Conservation (phyloP, 2,797 vertebrate genomes). For the Centroberyx gerrardi region DNA sequence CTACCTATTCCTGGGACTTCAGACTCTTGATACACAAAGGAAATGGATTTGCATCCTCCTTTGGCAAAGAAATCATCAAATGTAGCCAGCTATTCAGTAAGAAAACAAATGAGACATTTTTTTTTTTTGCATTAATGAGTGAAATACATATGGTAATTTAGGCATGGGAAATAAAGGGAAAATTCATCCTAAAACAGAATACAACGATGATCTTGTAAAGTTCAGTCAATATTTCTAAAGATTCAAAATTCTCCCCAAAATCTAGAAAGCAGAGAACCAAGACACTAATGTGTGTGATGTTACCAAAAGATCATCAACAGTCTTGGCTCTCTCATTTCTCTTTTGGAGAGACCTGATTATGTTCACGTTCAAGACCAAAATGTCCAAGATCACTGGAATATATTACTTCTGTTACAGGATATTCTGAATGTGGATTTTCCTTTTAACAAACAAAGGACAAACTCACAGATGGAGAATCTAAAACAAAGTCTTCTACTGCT, state of each 20-base stretch:
- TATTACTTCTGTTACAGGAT: background rate
- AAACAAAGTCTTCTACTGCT: constrained; percentile 86
- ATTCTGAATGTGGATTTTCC: background rate
- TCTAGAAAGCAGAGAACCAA: background rate
- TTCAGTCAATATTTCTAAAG: background rate
- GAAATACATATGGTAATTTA: background rate
- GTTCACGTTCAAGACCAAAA: background rate
- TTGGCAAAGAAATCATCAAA: constrained; percentile 86
- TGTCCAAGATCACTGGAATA: background rate
- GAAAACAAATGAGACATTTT: constrained; percentile 4
- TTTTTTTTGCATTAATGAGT: background rate
- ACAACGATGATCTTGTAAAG: no score
- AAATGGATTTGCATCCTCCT: constrained; percentile 83
- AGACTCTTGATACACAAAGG: constrained; percentile 88
- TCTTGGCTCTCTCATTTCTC: background rate
- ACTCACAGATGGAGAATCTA: constrained; percentile 88
- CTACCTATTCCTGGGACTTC: constrained; percentile 85
- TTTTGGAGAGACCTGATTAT: background rate
- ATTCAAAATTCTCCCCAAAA: background rate
- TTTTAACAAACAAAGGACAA: background rate
- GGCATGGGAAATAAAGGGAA: background rate
- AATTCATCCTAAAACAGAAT: background rate
- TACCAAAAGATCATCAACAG: background rate
- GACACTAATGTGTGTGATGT: background rate
- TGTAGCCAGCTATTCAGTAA: constrained; percentile 81